Evolutionary conservation across 1,140 invertebrate genomes (phyloP), one percentile per base, ranked within the genome.

Genomic region (Diabrotica virgifera): DNA sequence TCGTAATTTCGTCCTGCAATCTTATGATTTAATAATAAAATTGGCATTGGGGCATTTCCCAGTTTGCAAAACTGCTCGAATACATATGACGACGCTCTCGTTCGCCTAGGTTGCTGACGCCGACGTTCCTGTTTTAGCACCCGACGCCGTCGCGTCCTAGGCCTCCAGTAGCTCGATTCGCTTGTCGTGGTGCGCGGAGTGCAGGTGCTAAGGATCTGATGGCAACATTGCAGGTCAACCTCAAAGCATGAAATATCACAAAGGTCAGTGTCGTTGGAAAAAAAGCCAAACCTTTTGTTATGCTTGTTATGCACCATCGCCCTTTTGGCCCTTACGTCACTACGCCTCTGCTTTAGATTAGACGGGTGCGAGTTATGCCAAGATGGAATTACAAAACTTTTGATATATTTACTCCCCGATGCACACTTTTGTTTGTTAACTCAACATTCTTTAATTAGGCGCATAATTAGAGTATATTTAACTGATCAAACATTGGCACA

Each of bases 41-140:
- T 24, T 24, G 24, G 24, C 24, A 24, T 24, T 24, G 24, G 24
- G 24, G 24, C 24, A 24, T 24, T 24, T 24, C 24, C 24, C 24
- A 24, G 24, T 24, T 24, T 24, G 24, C 24, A 24, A 24, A 24
- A 24, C 24, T 4, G 24, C 24, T 24, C 24, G 24, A 24, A 24
- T 24, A 24, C n/a, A n/a, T 24, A 24, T 24, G 4, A 24, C 24
- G 24, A 24, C 24, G 24, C 24, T 24, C 24, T 1, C 1, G 4
- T 24, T 24, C 59, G 66, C 54, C 59, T 52, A 50, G 63, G 64
- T 56, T 60, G 54, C 60, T 38, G 67, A 53, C 68, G 70, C 66
- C 67, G 70, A 64, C 60, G 70, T 62, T 72, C 68, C 70, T 72
- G 68, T 72, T 70, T 70, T 72, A 72, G 70, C 59, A 60, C 59